A percentile compares a stretch with the other conserved stretches of the same genome.
Conservation (phyloP, 2,888 invertebrate genomes). For the Dasysyrphus tricinctus region DNA sequence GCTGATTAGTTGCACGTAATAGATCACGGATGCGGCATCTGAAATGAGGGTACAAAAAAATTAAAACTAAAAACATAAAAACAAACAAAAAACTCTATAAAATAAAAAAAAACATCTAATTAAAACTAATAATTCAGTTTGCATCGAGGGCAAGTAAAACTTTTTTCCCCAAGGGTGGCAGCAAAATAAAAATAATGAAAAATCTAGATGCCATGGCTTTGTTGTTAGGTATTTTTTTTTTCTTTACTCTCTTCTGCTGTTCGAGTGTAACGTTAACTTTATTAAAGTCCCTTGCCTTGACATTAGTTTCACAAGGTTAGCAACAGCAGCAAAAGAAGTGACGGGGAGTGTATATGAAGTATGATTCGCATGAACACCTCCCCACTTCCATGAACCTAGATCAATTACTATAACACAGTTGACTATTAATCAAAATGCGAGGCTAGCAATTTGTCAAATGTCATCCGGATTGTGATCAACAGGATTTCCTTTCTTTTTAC, state of each 20-base stretch:
- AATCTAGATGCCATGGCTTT: slow-evolving; percentile 20
- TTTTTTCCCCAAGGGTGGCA: slow-evolving; percentile 17
- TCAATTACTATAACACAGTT: slow-evolving; percentile 37
- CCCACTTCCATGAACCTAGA: background rate
- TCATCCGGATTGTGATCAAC: slow-evolving; percentile 38
- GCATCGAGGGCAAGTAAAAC: slow-evolving; percentile 2
- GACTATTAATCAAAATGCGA: slow-evolving; percentile 51
- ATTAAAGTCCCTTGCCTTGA: slow-evolving; percentile 34
- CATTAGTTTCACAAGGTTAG: slow-evolving; percentile 20
- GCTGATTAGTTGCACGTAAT: slow-evolving; percentile 88
- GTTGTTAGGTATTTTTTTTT: background rate
- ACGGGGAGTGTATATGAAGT: too few species aligned
- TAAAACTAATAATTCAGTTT: slow-evolving; percentile 49
- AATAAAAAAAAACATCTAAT: slow-evolving; percentile 37
- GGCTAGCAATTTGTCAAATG: slow-evolving; percentile 46
- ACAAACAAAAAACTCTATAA: background rate
- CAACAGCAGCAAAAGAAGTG: background rate
- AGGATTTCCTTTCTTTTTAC: slow-evolving; percentile 29
- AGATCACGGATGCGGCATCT: slow-evolving; percentile 88
- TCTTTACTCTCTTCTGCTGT: background rate
- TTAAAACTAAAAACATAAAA: slow-evolving; percentile 22
- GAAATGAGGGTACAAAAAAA: slow-evolving; percentile 26
- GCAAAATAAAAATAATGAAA: slow-evolving; percentile 12
- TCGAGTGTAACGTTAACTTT: slow-evolving; percentile 27
- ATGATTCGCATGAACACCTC: slow-evolving; percentile 23